Percentiles rank a stretch among this genome's conserved stretches.
Evolutionary conservation across 2,797 vertebrate genomes (phyloP).

Genomic region (Lepus oiostolus): DNA sequence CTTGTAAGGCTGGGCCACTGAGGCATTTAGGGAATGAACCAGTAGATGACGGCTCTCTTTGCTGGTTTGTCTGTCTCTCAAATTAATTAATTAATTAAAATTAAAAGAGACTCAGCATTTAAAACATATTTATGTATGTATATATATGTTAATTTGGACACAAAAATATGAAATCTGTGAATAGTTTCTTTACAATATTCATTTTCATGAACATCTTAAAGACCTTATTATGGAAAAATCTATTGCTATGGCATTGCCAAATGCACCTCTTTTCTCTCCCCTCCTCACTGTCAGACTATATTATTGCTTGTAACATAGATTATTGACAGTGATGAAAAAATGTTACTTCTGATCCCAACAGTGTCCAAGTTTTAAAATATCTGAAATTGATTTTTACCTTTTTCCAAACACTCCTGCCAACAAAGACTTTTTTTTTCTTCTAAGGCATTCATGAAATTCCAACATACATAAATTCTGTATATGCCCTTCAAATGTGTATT

Average conservation of each 20-base stretch:
- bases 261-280: background rate
- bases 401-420: background rate
- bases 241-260: background rate
- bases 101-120: too few species aligned
- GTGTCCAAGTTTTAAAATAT: background rate
- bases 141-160: too few species aligned
- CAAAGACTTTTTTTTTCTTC: background rate
- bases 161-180: too few species aligned
- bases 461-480: background rate
- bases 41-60: too few species aligned
- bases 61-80: too few species aligned
- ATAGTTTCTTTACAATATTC: too few species aligned
- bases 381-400: background rate
- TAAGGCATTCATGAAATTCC: background rate
- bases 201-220: too few species aligned
- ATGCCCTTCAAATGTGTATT: background rate
- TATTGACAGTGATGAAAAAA: background rate
- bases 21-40: too few species aligned
- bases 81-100: too few species aligned
- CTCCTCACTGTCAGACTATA: background rate
- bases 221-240: background rate
- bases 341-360: background rate
- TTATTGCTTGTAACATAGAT: background rate
- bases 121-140: too few species aligned
- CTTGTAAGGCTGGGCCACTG: too few species aligned